phyloP scores from a whole-genome alignment of 2,113 vertebrate genomes.

The human (Homo sapiens) region GRCh38 chr6:94175001-94175500 shows the following conservation, averaged over 20 bases:
- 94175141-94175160: too few species aligned
- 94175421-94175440: neutral
- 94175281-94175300: neutral
- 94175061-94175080: too few species aligned
- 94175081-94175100: too few species aligned
- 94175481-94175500: neutral
- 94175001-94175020: too few species aligned
- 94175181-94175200: too few species aligned
- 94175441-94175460: neutral
- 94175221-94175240: neutral
- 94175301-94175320: neutral
- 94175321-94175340: neutral
- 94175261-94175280: neutral
- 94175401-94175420: neutral
- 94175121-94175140: too few species aligned
- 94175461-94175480: neutral
- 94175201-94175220: neutral
- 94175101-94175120: too few species aligned
- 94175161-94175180: too few species aligned
- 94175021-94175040: too few species aligned
- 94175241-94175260: neutral
- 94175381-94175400: accelerated
- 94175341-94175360: neutral
- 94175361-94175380: neutral
- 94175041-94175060: too few species aligned